Evolutionary conservation across 2,113 vertebrate species (phyloP).

Genomic region (Tupaia tana): DNA sequence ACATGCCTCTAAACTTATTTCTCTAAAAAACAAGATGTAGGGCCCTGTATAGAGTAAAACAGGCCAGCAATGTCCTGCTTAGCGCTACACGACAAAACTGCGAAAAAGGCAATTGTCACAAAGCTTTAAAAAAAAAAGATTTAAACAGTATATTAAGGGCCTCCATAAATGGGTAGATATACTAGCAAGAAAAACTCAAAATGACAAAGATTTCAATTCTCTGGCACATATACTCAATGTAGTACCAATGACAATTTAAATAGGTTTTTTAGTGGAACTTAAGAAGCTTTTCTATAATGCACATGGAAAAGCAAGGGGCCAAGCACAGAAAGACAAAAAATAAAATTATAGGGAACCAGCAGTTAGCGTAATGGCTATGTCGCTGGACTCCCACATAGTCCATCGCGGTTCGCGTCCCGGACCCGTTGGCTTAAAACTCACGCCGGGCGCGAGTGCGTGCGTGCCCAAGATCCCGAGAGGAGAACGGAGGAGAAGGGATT

Average conservation of each 20-base stretch:
- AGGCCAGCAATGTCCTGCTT: not conserved
- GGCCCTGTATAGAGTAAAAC: not conserved
- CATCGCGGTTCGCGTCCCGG: no score
- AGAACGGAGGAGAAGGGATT: no score
- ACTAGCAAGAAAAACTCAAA: not conserved
- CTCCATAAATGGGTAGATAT: not conserved
- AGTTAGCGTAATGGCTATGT: no score
- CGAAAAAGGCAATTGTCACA: not conserved
- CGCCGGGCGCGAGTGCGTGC: no score
- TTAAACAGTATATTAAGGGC: not conserved
- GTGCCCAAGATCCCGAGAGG: no score
- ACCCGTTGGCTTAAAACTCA: no score
- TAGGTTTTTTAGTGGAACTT: not conserved
- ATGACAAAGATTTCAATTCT: constrained; percentile 9
- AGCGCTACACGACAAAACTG: not conserved
- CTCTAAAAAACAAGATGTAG: not conserved
- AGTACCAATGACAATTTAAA: not conserved
- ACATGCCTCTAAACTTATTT: constrained; percentile 29
- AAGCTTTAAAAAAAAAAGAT: not conserved
- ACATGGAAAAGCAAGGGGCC: not conserved
- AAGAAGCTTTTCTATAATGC: constrained; percentile 18
- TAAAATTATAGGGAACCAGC: not conserved
- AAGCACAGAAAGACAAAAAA: not conserved
- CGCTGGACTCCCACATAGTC: no score
- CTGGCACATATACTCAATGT: not conserved